phyloP scores from a whole-genome alignment of 2,797 vertebrate genomes.

The Vultur gryphus region DNA sequence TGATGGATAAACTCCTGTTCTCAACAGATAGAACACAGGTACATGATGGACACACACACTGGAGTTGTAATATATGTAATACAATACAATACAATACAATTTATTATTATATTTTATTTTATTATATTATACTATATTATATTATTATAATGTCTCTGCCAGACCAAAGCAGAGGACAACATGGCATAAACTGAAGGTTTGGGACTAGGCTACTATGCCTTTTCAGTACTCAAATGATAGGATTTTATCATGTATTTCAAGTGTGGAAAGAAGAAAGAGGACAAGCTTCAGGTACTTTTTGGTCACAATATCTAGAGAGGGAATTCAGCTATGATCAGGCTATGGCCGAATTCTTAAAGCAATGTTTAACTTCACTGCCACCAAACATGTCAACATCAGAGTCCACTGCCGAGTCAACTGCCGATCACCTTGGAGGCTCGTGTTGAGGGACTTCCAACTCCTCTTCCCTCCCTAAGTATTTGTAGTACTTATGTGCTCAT shows the following conservation, averaged over 20 bases:
- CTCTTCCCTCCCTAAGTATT: background rate
- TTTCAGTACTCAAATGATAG: background rate
- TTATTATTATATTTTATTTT: background rate
- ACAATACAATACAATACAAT: background rate
- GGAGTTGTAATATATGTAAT: background rate
- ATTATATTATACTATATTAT: background rate
- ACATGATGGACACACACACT: background rate
- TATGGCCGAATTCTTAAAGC: background rate
- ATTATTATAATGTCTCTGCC: background rate
- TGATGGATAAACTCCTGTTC: background rate
- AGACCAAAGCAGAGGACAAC: background rate
- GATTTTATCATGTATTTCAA: background rate
- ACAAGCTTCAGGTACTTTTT: background rate
- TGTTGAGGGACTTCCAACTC: background rate
- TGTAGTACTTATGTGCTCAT: background rate
- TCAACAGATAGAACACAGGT: background rate
- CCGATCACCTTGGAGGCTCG: background rate
- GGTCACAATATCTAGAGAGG: background rate
- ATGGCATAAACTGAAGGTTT: background rate
- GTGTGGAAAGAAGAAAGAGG: background rate
- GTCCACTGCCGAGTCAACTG: background rate
- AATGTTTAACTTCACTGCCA: background rate
- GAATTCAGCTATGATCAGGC: background rate
- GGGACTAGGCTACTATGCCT: background rate
- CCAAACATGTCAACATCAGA: background rate